Evolutionary conservation across 2,888 invertebrate species (phyloP).

Genomic region (Autographa gamma): DNA sequence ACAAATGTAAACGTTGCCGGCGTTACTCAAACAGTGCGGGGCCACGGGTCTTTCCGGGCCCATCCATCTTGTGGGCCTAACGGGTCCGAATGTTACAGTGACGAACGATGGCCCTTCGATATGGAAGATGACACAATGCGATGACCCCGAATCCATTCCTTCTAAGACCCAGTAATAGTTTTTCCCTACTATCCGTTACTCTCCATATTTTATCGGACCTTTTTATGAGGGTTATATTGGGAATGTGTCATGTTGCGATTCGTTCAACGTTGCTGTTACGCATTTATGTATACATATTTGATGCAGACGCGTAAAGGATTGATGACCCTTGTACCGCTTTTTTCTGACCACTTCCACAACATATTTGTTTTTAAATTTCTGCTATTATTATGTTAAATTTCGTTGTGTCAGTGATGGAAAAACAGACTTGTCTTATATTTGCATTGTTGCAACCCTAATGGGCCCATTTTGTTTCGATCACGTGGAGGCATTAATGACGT

Average conservation of each 20-base stretch:
- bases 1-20: slow-evolving; percentile 72
- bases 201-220: slow-evolving; percentile 81
- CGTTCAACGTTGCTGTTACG: slow-evolving; percentile 66
- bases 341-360: slow-evolving; percentile 71
- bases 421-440: slow-evolving; percentile 51
- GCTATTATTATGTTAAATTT: slow-evolving; percentile 52
- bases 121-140: slow-evolving; percentile 84
- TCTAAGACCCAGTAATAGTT: slow-evolving; percentile 79
- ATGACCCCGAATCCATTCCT: slow-evolving; percentile 83
- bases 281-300: slow-evolving; percentile 79
- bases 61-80: slow-evolving; percentile 75
- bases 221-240: slow-evolving; percentile 82
- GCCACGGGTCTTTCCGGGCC: slow-evolving; percentile 56
- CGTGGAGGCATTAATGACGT: slow-evolving; percentile 78
- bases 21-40: slow-evolving; percentile 62
- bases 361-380: slow-evolving; percentile 70
- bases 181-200: slow-evolving; percentile 75
- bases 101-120: slow-evolving; percentile 80
- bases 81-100: slow-evolving; percentile 70
- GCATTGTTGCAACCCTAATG: slow-evolving; percentile 67
- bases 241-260: slow-evolving; percentile 78
- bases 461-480: slow-evolving; percentile 76
- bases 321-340: slow-evolving; percentile 75
- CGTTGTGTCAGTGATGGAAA: slow-evolving; percentile 22
- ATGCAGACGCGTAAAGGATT: slow-evolving; percentile 80